Conservation (phyloP, 2,113 vertebrate genomes). For the Eidolon helvum region DNA sequence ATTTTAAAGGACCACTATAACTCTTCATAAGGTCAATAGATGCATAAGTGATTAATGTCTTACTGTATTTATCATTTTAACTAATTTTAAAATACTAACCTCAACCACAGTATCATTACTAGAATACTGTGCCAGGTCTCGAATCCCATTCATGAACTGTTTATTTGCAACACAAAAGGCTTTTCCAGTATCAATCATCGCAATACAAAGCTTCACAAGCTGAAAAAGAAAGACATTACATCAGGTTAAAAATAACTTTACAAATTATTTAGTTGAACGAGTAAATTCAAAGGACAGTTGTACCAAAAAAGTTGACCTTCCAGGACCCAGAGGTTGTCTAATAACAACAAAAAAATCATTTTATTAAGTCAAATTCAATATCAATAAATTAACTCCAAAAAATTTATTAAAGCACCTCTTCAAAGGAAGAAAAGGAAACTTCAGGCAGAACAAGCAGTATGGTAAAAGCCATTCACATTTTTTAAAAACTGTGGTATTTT, state of each 20-base stretch:
- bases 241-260: background rate
- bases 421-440: constrained; percentile 3
- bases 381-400: background rate
- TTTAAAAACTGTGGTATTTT: background rate
- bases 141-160: constrained; percentile 96
- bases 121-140: constrained; percentile 96
- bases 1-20: background rate
- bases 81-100: constrained; percentile 83
- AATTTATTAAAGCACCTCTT: background rate
- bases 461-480: background rate
- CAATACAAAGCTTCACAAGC: constrained; percentile 98
- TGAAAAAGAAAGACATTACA: constrained; percentile 70
- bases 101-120: constrained; percentile 94
- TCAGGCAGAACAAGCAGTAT: background rate
- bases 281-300: background rate
- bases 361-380: background rate
- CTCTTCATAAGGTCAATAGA: background rate
- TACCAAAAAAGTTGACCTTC: background rate
- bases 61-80: background rate
- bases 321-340: background rate
- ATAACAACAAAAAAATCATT: background rate
- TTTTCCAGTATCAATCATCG: constrained; percentile 98
- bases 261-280: background rate
- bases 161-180: constrained; percentile 97
- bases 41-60: background rate